Evolutionary conservation across 2,888 invertebrate species (phyloP).

Genomic region (Cylindroiulus punctatus): DNA sequence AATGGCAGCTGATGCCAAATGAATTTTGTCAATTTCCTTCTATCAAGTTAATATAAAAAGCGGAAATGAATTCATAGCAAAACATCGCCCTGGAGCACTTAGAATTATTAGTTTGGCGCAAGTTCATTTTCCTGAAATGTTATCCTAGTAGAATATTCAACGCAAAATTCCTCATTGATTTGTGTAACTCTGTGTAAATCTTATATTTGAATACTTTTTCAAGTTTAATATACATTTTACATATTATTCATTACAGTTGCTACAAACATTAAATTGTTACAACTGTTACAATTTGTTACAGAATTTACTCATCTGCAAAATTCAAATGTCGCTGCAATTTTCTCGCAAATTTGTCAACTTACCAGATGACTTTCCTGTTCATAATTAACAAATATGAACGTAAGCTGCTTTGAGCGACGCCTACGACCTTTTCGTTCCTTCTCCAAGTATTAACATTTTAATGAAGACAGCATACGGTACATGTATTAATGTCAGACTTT

Average conservation of each 20-base stretch:
- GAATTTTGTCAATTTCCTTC: neutral
- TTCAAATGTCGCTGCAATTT: neutral
- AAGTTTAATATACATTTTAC: too few relatives aligned
- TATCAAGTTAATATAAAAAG: neutral
- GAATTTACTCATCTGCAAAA: too few relatives aligned
- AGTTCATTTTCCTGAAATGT: neutral
- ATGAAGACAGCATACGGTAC: slow-evolving; percentile 8
- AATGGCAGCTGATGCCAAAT: neutral
- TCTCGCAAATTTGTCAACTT: neutral
- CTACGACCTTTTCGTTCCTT: neutral
- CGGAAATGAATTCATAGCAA: neutral
- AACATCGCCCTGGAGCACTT: neutral
- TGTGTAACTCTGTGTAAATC: neutral
- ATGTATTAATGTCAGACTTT: neutral
- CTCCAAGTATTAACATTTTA: neutral
- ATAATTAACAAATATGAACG: neutral
- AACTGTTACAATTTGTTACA: too few relatives aligned
- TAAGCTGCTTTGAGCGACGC: neutral
- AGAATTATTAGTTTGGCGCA: neutral
- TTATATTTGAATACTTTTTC: too few relatives aligned
- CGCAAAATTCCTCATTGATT: neutral
- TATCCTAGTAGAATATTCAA: too few relatives aligned
- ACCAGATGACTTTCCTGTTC: too few relatives aligned
- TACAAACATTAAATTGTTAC: too few relatives aligned
- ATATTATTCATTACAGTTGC: too few relatives aligned